Percentiles rank a stretch among this genome's conserved stretches.
These are phyloP conservation scores for Istiophorus platypterus DNA, from an alignment of 2,113 vertebrate genomes.

Conservation along the genomic window DNA sequence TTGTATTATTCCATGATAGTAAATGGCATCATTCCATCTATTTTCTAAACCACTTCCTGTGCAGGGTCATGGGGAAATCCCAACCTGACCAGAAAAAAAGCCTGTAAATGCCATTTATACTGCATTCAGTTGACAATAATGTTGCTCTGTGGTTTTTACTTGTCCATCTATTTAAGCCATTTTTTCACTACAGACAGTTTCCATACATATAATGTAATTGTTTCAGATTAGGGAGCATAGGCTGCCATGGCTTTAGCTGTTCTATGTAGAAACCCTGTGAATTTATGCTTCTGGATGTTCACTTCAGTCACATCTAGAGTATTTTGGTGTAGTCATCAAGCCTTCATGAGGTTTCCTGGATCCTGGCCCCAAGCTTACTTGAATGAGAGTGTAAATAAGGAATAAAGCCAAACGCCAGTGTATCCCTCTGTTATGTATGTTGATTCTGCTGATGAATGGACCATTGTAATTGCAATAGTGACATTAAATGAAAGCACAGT, in stretches of 20 bases:
- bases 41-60: slow-evolving; percentile 24
- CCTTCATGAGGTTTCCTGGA: slow-evolving; percentile 2
- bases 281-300: background rate
- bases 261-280: background rate
- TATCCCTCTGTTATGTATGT: slow-evolving; percentile 4
- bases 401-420: slow-evolving; percentile 19
- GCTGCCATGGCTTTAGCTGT: background rate
- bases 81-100: background rate
- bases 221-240: background rate
- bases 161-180: background rate
- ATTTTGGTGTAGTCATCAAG: slow-evolving; percentile 40
- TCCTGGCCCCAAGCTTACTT: slow-evolving; percentile 9
- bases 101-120: background rate
- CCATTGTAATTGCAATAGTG: background rate
- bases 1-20: slow-evolving; percentile 2
- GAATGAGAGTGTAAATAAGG: slow-evolving; percentile 41
- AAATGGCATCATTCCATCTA: background rate
- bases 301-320: slow-evolving; percentile 51
- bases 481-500: background rate
- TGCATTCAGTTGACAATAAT: background rate
- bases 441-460: background rate
- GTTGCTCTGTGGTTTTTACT: background rate
- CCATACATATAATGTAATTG: background rate
- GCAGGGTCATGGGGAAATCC: slow-evolving; percentile 5
- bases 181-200: background rate